These are phyloP conservation scores for Tamandua tetradactyla DNA, from an alignment of 2,797 vertebrate species.

Conservation along the genomic window DNA sequence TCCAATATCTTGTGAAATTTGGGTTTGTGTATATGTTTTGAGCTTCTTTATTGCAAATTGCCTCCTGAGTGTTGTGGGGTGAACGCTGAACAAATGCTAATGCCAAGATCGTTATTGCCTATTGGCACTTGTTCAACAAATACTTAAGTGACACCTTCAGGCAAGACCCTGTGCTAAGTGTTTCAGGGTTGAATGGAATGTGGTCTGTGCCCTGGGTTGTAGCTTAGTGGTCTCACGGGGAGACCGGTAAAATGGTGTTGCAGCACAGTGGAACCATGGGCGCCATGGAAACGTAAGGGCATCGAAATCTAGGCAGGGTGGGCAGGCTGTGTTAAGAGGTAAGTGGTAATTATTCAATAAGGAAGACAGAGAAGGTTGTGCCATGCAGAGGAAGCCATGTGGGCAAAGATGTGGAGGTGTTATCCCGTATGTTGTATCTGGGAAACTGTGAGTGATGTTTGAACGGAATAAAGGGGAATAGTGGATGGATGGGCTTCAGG, in stretches of 20 bases:
- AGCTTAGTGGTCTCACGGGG: neutral
- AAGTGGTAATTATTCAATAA: neutral
- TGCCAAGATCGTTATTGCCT: neutral
- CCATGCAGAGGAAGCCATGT: neutral
- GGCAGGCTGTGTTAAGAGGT: neutral
- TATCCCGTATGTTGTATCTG: neutral
- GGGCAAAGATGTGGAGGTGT: neutral
- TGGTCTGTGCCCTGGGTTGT: neutral
- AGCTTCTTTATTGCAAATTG: slow-evolving; percentile 26
- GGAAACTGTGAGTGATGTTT: neutral
- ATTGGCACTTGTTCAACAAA: neutral
- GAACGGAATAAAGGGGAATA: neutral
- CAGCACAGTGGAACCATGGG: neutral
- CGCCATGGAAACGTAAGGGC: neutral
- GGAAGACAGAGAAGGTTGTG: neutral
- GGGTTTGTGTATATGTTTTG: neutral
- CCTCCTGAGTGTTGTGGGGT: neutral
- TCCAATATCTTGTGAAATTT: slow-evolving; percentile 17
- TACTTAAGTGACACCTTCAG: slow-evolving; percentile 16
- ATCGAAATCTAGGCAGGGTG: neutral
- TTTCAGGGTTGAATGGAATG: neutral
- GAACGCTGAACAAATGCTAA: neutral
- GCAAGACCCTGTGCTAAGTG: neutral
- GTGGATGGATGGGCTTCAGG: neutral
- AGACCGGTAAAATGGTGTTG: neutral